These are phyloP conservation scores for Pogonocherus hispidulus DNA, from an alignment of 2,888 invertebrate genomes.

Conservation along the genomic window DNA sequence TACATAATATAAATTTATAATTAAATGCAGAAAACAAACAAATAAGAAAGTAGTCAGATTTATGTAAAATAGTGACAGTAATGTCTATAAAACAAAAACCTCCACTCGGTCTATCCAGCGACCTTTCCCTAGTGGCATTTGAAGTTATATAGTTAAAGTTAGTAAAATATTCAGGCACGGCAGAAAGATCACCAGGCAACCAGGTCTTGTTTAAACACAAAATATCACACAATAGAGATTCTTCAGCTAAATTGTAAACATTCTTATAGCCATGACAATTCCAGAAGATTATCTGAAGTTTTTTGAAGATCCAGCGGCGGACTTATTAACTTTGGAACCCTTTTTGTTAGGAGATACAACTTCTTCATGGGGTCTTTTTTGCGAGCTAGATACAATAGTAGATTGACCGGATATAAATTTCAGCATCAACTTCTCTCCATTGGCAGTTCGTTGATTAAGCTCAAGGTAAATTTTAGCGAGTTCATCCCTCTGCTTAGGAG, in stretches of 20 bases:
- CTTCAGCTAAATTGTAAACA: neutral
- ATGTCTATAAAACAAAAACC: neutral
- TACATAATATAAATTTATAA: neutral
- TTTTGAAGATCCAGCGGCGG: neutral
- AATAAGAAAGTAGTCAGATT: neutral
- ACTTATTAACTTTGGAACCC: neutral
- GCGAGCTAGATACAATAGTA: neutral
- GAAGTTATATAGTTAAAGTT: neutral
- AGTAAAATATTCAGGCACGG: neutral
- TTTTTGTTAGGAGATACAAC: neutral
- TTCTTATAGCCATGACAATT: slow-evolving; percentile 5
- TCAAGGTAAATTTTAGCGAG: neutral
- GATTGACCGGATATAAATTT: slow-evolving; percentile 6
- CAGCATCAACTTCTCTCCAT: slow-evolving; percentile 12
- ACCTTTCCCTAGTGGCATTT: slow-evolving; percentile 1
- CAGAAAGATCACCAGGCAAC: neutral
- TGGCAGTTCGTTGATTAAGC: neutral
- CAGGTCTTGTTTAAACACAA: slow-evolving; percentile 9
- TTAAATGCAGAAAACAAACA: neutral
- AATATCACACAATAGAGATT: neutral
- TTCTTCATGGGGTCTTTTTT: slow-evolving; percentile 13
- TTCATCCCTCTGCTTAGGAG: slow-evolving; percentile 2
- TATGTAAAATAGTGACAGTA: neutral
- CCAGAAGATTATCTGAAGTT: slow-evolving; percentile 15
- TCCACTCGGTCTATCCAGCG: neutral